Conservation (phyloP, 2,888 invertebrate genomes). For the Lagria hirta region DNA sequence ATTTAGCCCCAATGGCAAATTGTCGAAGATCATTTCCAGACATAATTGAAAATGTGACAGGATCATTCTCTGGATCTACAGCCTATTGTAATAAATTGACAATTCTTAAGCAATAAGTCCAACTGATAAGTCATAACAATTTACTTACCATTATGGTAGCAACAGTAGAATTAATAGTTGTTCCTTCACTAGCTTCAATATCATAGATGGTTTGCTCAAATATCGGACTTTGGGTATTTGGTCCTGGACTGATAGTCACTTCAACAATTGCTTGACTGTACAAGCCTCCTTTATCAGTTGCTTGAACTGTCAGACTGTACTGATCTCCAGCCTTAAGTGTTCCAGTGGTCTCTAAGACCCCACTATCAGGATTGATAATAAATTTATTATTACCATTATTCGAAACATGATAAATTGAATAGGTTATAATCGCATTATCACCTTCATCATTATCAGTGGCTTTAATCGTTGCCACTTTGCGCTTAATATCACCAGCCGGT, state of each 20-base stretch:
- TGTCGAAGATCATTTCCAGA: conserved; percentile 88
- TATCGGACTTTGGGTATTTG: conserved; percentile 76
- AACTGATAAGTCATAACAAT: conserved; percentile 4
- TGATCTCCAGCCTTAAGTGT: conserved; percentile 84
- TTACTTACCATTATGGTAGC: conserved; percentile 69
- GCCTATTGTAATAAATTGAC: conserved; percentile 59
- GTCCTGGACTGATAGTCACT: conserved; percentile 80
- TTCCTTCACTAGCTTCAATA: conserved; percentile 87
- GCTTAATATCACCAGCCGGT: conserved; percentile 56
- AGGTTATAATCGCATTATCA: conserved; percentile 78
- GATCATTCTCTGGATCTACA: conserved; percentile 86
- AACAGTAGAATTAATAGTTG: conserved; percentile 83
- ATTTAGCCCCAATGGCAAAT: conserved; percentile 80
- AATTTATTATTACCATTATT: conserved; percentile 88
- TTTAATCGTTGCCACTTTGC: conserved; percentile 56
- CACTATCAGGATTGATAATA: conserved; percentile 76
- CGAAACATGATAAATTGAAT: conserved; percentile 87
- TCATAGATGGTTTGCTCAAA: conserved; percentile 82
- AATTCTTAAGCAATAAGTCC: too few species aligned
- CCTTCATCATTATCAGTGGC: conserved; percentile 86
- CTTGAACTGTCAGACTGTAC: conserved; percentile 84
- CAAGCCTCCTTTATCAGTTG: conserved; percentile 76
- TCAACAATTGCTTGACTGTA: conserved; percentile 86
- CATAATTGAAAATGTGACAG: conserved; percentile 80
- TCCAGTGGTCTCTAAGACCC: conserved; percentile 73